These are phyloP conservation scores for Thomomys bottae DNA, from an alignment of 2,113 vertebrate genomes.

Conservation along the genomic window DNA sequence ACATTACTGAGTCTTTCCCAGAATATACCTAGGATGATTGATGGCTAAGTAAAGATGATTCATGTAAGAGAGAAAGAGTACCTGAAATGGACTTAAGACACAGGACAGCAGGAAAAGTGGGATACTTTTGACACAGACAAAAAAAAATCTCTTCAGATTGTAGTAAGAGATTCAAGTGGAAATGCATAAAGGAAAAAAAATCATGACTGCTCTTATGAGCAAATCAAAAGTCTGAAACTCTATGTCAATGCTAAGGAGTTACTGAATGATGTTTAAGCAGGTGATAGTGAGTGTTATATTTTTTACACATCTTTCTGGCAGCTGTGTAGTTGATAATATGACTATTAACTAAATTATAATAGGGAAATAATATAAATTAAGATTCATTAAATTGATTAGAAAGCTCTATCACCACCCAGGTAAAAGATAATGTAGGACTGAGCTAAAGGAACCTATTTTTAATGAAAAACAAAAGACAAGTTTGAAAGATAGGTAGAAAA, in stretches of 20 bases:
- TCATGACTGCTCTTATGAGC: not conserved
- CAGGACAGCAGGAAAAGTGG: not conserved
- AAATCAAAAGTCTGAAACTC: not conserved
- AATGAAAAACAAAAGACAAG: not conserved
- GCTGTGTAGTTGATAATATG: not conserved
- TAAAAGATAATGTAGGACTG: not conserved
- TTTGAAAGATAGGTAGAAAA: conserved; percentile 10
- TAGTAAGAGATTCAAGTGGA: not conserved
- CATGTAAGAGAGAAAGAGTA: not conserved
- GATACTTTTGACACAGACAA: not conserved
- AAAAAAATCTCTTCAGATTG: not conserved
- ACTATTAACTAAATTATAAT: not conserved
- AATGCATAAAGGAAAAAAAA: not conserved
- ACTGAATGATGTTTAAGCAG: conserved; percentile 2
- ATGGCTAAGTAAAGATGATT: not conserved
- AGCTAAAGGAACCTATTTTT: not conserved
- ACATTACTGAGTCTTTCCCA: conserved; percentile 62
- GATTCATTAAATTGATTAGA: not conserved
- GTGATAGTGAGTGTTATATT: not conserved
- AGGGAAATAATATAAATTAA: not conserved
- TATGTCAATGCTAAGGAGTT: conserved; percentile 17
- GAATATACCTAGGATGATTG: not conserved
- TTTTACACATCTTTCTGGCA: not conserved
- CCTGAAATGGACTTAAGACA: not conserved
- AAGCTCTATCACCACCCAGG: not conserved